These are phyloP conservation scores for Zosterops lateralis DNA, from an alignment of 2,113 vertebrate genomes.

Conservation along the genomic window DNA sequence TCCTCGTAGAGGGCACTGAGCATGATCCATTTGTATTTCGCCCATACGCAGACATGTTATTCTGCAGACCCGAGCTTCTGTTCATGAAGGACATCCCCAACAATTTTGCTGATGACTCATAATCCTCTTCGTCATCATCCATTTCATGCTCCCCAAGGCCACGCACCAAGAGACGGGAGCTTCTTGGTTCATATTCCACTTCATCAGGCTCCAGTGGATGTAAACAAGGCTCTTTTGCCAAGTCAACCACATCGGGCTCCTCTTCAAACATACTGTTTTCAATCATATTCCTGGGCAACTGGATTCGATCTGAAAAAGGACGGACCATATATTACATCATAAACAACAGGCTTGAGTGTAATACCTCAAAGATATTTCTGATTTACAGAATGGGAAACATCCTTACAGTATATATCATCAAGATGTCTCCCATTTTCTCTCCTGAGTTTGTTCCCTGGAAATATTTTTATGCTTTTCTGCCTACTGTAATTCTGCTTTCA, in stretches of 20 bases:
- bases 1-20: constrained; percentile 77
- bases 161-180: constrained; percentile 90
- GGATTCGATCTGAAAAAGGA: constrained; percentile 79
- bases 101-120: constrained; percentile 92
- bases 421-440: background rate
- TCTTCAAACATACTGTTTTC: constrained; percentile 99
- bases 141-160: constrained; percentile 92
- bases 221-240: constrained; percentile 88
- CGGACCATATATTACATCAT: background rate
- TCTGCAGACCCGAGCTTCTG: constrained; percentile 83
- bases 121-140: constrained; percentile 96
- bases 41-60: constrained; percentile 76
- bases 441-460: background rate
- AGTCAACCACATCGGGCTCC: constrained; percentile 93
- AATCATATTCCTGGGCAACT: constrained; percentile 96
- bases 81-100: constrained; percentile 99
- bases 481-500: background rate
- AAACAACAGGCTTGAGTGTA: background rate
- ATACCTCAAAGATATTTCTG: background rate
- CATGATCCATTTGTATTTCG: constrained; percentile 78
- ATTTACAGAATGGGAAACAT: background rate
- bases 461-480: background rate
- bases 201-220: constrained; percentile 96
- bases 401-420: background rate
- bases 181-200: constrained; percentile 87